phyloP scores from a whole-genome alignment of 2,888 invertebrate species.

The Stenotaenia linearis region DNA sequence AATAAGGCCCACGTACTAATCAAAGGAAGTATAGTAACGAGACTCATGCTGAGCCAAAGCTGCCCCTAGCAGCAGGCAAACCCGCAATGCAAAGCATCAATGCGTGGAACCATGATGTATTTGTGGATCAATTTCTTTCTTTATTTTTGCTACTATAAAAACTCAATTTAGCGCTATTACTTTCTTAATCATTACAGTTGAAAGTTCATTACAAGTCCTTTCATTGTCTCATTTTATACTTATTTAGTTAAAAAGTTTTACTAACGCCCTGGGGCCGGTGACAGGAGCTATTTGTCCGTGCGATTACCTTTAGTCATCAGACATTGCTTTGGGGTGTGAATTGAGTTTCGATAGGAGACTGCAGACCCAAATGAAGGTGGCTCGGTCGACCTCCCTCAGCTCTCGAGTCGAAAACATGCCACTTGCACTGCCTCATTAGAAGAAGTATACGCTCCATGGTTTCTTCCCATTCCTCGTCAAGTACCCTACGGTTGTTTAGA shows the following conservation, averaged over 20 bases:
- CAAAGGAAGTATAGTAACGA: too few relatives aligned
- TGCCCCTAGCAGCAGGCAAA: too few relatives aligned
- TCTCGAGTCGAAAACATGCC: slow-evolving; percentile 18
- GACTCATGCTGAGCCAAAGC: too few relatives aligned
- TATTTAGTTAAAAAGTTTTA: neutral
- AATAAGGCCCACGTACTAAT: too few relatives aligned
- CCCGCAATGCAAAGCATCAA: too few relatives aligned
- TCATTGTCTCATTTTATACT: neutral
- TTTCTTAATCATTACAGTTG: neutral
- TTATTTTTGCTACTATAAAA: too few relatives aligned
- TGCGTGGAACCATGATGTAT: too few relatives aligned
- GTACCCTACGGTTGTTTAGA: neutral
- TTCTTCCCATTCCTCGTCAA: slow-evolving; percentile 10
- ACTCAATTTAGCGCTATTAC: too few relatives aligned
- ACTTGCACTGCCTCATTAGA: slow-evolving; percentile 26
- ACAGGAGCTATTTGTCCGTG: slow-evolving; percentile 4
- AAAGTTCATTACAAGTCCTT: neutral
- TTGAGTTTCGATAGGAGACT: slow-evolving; percentile 12
- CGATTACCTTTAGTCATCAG: slow-evolving; percentile 17
- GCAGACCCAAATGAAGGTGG: slow-evolving; percentile 14
- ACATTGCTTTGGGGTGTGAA: slow-evolving; percentile 9
- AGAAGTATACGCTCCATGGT: slow-evolving; percentile 24
- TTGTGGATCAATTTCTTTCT: too few relatives aligned
- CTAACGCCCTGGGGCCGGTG: neutral
- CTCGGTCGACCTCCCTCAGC: slow-evolving; percentile 20